Base-by-base conservation (phyloP, 2,888 invertebrate genomes). In the Minunthozetes semirufus region DNA sequence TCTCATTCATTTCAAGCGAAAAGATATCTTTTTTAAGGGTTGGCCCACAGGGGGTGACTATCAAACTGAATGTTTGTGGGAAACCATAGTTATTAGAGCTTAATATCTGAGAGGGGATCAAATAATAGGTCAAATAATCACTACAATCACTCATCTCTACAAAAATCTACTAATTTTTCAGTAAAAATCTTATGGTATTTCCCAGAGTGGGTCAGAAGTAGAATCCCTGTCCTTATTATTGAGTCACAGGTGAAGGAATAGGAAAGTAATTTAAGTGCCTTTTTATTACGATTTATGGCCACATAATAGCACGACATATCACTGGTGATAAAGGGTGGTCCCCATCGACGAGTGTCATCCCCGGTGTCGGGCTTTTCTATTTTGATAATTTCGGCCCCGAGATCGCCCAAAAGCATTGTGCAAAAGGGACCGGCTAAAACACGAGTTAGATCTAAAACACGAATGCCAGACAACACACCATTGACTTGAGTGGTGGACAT, bases 401-500 rank as follows among this genome's bases (percentile, higher is more conserved):
- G 85, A 84, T 97, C 96, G 1, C 92, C 91, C 27, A 98, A 85
- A 74, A 93, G 87, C 95, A 95, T 94, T 0, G 95, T 91, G 82
- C 95, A 95, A 81, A 90, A 92, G 0, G 97, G 97, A 0, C 97
- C 97, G 25, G 97, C 96, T 3, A 96, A 88, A 56, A 97, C 90
- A 80, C 96, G 86, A 8, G 91, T 90, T 77, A 93, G 82, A 84
- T 94, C 93, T 76, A 94, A 27, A 1, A 75, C 56, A 4, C 25
- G 53, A 15, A 75, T 71, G 29, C 70, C 75, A 22, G 50, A 38
- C 27, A 75, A 38, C n/a, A 63, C 63, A 33, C 63, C 63, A 63
- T 33, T 63, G 29, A 19, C n/a, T 38, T 4, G 63, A 33, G 63
- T 63, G 25, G 63, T 63, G 8, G 63, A 63, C 17, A 63, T 9